These are phyloP conservation scores for Sciurus niger DNA, from an alignment of 2,113 vertebrate genomes.

Conservation along the genomic window DNA sequence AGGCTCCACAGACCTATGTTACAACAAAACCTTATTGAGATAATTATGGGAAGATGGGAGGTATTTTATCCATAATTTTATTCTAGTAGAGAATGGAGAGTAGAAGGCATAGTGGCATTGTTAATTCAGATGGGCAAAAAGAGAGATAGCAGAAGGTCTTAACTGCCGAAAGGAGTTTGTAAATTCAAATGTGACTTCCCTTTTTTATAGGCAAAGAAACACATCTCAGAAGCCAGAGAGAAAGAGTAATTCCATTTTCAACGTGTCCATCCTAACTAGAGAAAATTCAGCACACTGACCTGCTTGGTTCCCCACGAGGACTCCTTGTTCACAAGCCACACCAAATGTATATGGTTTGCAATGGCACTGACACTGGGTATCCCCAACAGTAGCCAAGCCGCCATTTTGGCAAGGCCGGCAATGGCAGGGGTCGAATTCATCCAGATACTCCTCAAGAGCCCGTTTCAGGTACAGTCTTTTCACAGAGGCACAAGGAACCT, in stretches of 20 bases:
- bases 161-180: neutral
- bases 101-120: neutral
- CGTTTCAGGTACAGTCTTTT: slow-evolving; percentile 92
- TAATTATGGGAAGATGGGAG: neutral
- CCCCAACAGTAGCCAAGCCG: slow-evolving; percentile 88
- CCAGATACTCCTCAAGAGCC: slow-evolving; percentile 93
- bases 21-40: neutral
- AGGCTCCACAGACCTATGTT: neutral
- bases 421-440: slow-evolving; percentile 93
- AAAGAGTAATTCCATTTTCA: neutral
- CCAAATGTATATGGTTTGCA: slow-evolving; percentile 94
- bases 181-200: neutral
- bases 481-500: slow-evolving; percentile 93
- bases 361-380: slow-evolving; percentile 91
- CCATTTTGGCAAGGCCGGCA: slow-evolving; percentile 94
- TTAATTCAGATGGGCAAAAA: neutral
- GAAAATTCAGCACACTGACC: slow-evolving; percentile 86
- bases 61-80: neutral
- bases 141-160: neutral
- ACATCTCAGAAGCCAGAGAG: neutral
- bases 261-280: fast-evolving
- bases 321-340: slow-evolving; percentile 91
- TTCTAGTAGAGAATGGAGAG: neutral
- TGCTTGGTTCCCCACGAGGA: slow-evolving; percentile 89
- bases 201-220: neutral